These are phyloP conservation scores for Pterocles orientalis DNA, from an alignment of 2,113 vertebrate species.

Conservation along the genomic window DNA sequence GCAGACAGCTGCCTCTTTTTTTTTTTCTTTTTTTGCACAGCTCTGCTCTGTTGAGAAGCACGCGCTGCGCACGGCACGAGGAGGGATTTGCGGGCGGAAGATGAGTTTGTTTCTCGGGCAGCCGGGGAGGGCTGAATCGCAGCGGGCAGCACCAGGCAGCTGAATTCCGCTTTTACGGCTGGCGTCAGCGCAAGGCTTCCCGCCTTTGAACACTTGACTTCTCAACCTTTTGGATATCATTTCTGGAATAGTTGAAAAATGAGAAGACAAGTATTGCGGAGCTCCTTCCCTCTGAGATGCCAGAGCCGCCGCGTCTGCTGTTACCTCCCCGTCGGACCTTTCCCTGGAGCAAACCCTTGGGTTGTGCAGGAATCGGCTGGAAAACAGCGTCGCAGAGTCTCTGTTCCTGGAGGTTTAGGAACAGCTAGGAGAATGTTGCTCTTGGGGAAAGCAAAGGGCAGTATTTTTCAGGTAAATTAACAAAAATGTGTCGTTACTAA, in stretches of 20 bases:
- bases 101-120: background rate
- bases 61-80: background rate
- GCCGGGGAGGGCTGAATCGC: background rate
- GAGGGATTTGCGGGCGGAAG: background rate
- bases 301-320: background rate
- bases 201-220: background rate
- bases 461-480: background rate
- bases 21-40: background rate
- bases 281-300: background rate
- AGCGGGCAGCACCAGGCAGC: background rate
- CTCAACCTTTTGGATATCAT: background rate
- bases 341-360: background rate
- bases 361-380: background rate
- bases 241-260: background rate
- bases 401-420: background rate
- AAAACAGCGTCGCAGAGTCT: background rate
- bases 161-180: background rate
- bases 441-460: background rate
- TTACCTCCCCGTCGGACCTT: background rate
- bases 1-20: background rate
- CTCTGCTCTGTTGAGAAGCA: background rate
- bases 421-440: no score
- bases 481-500: background rate
- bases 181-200: fast-evolving
- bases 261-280: no score